phyloP scores from a whole-genome alignment of 1,140 invertebrate species.

The Oryzaephilus surinamensis region DNA sequence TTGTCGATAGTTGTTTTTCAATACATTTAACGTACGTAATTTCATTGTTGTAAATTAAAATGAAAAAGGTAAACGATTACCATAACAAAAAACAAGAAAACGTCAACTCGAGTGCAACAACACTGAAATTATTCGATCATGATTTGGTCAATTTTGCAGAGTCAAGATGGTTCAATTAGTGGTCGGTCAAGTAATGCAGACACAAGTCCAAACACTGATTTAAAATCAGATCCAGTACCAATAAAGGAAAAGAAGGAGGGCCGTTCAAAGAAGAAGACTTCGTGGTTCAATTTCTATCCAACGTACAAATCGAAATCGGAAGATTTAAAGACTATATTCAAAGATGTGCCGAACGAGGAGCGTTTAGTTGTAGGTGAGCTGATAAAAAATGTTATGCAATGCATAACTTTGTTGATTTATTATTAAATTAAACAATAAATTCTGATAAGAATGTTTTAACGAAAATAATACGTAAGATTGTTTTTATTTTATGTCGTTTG shows the following conservation, averaged over 20 bases:
- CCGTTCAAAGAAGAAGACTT: constrained; percentile 63
- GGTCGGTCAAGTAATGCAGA: constrained; percentile 17
- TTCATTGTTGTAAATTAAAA: too few species aligned
- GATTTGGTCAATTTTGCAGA: too few species aligned
- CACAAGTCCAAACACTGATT: constrained; percentile 9
- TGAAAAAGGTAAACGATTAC: too few species aligned
- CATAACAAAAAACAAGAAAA: constrained; percentile 10
- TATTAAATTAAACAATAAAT: constrained; percentile 4
- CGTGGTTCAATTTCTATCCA: constrained; percentile 78
- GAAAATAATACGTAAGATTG: background rate
- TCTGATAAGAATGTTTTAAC: background rate
- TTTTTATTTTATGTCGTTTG: background rate
- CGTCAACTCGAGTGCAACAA: too few species aligned
- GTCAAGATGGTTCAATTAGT: constrained; percentile 21
- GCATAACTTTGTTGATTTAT: constrained; percentile 2
- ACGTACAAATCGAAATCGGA: constrained; percentile 88
- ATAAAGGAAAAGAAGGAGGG: constrained; percentile 36
- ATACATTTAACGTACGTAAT: too few species aligned
- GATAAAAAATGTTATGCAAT: constrained; percentile 5
- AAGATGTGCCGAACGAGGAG: constrained; percentile 83
- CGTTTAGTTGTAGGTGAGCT: constrained; percentile 83
- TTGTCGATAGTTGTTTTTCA: too few species aligned
- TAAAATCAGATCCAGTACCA: constrained; percentile 24
- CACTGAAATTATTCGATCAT: background rate
- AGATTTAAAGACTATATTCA: constrained; percentile 87